A percentile compares a stretch with the other conserved stretches of the same genome.
Evolutionary conservation across 2,888 invertebrate genomes (phyloP).

Genomic region (Apocheima hispidaria): DNA sequence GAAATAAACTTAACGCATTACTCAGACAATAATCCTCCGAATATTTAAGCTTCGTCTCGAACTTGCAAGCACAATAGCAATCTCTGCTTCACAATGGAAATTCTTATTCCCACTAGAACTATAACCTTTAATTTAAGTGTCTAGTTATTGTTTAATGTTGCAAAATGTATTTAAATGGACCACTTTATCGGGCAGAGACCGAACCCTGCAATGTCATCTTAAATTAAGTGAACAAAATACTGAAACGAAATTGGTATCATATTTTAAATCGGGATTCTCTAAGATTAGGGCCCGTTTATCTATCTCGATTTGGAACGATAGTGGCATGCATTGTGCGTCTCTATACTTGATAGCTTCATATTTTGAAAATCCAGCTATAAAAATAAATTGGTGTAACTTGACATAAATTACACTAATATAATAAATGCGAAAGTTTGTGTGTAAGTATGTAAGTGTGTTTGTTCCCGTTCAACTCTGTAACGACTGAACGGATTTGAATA

Average conservation of each 20-base stretch:
- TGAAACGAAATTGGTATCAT: slow-evolving; percentile 30
- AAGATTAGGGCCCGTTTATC: slow-evolving; percentile 21
- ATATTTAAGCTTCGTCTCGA: neutral
- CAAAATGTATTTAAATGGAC: slow-evolving; percentile 40
- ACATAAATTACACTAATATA: no score
- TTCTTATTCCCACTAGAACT: slow-evolving; percentile 24
- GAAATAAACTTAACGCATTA: neutral
- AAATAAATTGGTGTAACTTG: no score
- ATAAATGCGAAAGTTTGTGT: no score
- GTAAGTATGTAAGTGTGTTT: no score
- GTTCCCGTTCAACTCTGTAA: no score
- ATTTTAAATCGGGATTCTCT: slow-evolving; percentile 15
- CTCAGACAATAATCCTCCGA: neutral
- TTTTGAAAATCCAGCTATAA: neutral
- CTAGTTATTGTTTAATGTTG: slow-evolving; percentile 39
- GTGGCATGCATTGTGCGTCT: neutral
- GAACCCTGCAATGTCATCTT: slow-evolving; percentile 31
- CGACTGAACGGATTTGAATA: no score
- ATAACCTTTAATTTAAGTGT: slow-evolving; percentile 37
- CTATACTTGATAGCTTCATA: no score
- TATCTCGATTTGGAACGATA: neutral
- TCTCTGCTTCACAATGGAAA: slow-evolving; percentile 13
- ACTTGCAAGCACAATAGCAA: neutral
- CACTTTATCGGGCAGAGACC: slow-evolving; percentile 32
- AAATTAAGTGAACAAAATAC: slow-evolving; percentile 29